These are phyloP conservation scores for Conops quadrifasciatus DNA, from an alignment of 2,888 invertebrate species.

Conservation along the genomic window DNA sequence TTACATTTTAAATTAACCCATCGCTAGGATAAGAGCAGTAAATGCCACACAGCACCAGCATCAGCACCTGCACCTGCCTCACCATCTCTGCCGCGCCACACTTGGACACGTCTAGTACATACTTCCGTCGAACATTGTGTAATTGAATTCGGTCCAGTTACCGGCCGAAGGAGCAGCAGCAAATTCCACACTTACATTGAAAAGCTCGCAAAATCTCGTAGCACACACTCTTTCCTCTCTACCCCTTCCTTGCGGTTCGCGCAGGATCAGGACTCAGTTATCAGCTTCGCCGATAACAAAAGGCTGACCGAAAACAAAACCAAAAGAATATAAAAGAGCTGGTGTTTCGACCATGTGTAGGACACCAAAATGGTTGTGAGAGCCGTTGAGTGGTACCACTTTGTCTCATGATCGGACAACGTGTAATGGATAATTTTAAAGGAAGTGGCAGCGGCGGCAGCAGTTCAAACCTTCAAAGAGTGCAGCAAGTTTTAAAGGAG, in stretches of 20 bases:
- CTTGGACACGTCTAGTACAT: conserved; percentile 23
- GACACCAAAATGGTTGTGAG: conserved; percentile 2
- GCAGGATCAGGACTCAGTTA: too few relatives aligned
- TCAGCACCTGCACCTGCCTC: not conserved
- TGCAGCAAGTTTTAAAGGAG: not conserved
- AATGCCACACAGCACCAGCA: not conserved
- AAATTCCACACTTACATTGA: conserved; percentile 19
- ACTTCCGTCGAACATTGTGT: conserved; percentile 1
- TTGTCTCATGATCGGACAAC: conserved; percentile 20
- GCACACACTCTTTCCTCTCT: too few relatives aligned
- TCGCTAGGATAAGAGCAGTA: not conserved
- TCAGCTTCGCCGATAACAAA: too few relatives aligned
- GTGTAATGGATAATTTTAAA: not conserved
- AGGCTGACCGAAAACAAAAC: not conserved
- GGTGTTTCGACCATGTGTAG: not conserved
- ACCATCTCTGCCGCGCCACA: not conserved
- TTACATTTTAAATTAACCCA: conserved; percentile 29
- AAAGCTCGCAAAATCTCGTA: too few relatives aligned
- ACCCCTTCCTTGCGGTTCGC: too few relatives aligned
- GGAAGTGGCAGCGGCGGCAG: conserved; percentile 6
- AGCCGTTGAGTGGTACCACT: conserved; percentile 1
- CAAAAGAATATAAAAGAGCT: not conserved
- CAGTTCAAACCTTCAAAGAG: not conserved
- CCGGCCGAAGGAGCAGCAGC: conserved; percentile 8
- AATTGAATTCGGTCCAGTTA: conserved; percentile 21